Base-by-base conservation (phyloP, 2,113 vertebrate species). In the Diadophis punctatus region DNA sequence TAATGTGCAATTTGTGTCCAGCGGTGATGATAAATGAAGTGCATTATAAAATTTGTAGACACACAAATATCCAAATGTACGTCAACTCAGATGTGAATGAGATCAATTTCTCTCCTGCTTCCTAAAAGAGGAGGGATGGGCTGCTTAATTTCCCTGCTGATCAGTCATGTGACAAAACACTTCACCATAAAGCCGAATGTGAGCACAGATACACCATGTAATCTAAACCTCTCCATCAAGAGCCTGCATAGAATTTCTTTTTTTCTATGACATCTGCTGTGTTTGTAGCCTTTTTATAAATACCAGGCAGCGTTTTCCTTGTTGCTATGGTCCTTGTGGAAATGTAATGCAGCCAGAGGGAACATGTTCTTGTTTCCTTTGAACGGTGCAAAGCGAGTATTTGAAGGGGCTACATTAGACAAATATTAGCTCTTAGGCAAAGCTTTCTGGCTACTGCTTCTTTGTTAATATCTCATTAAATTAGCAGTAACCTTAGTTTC, bases 271-370 rank as follows among this genome's bases (percentile, higher is more conserved):
- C 90, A 95, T 96, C 94, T 96, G 93, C 93, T 94, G 90, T 4
- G 10, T 95, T 86, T 95, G 48, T 0, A 94, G 68, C 84, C 92
- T 93, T 95, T 95, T 94, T 85, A 95, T 93, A 96, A 95, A 95
- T 95, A 95, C 27, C 92, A 92, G 89, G 93, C 92, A 94, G 91
- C 43, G 48, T 93, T 89, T 96, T 96, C 93, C 95, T 95, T 94
- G 96, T 96, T 96, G 93, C 95, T 94, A 94, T 94, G 94, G 91
- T 92, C 95, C 92, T 93, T 88, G 53, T 95, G 16, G 89, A 92
- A 95, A 94, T 92, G 95, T 86, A 0, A 0, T 95, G 92, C 74
- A 95, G 88, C 58, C 87, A 89, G 92, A 93, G 16, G 12, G 87
- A 96, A 94, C 25, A 0, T 92, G 93, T 93, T 92, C 46, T 94